Evolutionary conservation across 2,888 invertebrate species (phyloP).

Genomic region (Platycnemis pennipes): DNA sequence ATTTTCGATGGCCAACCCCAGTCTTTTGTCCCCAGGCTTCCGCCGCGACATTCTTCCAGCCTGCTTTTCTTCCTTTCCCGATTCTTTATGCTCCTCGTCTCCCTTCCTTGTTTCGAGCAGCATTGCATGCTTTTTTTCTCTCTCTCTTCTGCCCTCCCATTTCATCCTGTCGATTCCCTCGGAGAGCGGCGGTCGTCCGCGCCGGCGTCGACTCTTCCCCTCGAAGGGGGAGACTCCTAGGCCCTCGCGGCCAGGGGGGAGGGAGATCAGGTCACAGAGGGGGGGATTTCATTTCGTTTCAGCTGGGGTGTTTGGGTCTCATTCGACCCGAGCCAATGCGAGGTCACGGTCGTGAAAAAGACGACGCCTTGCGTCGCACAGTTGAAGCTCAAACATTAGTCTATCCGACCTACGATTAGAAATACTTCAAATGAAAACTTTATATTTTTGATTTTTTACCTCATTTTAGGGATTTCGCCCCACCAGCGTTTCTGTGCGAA

Average conservation of each 20-base stretch:
- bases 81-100: background rate
- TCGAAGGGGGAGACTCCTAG: background rate
- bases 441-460: too few relatives aligned
- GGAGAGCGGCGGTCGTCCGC: background rate
- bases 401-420: too few relatives aligned
- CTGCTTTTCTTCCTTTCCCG: background rate
- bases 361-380: too few relatives aligned
- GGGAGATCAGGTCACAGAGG: background rate
- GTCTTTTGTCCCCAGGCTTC: slow-evolving; percentile 12
- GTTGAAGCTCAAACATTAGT: too few relatives aligned
- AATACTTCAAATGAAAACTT: too few relatives aligned
- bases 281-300: background rate
- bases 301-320: background rate
- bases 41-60: slow-evolving; percentile 1
- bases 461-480: too few relatives aligned
- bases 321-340: background rate
- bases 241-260: background rate
- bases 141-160: background rate
- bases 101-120: background rate
- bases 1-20: slow-evolving; percentile 2
- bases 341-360: too few relatives aligned
- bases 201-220: background rate
- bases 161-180: background rate
- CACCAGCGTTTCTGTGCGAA: too few relatives aligned
- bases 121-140: background rate